A percentile compares a stretch with the other conserved stretches of the same genome.
Evolutionary conservation across 2,113 vertebrate genomes (phyloP).

Genomic region (Thamnophis sirtalis): DNA sequence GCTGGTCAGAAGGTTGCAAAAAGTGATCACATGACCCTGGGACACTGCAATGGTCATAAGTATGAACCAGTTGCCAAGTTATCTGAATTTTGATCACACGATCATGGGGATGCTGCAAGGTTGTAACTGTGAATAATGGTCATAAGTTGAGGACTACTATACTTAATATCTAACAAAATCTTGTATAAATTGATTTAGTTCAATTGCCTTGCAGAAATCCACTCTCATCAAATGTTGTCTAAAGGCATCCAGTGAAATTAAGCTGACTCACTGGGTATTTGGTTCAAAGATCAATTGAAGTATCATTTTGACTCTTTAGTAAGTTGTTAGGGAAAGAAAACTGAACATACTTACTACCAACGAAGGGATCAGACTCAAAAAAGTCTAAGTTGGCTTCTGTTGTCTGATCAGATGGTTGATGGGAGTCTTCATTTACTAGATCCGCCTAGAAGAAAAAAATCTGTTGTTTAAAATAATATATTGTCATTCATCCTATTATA

Average conservation of each 20-base stretch:
- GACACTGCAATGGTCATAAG: no score
- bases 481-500: background rate
- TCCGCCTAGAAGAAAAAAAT: constrained; percentile 70
- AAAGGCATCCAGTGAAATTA: background rate
- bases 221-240: background rate
- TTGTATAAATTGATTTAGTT: background rate
- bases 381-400: constrained; percentile 82
- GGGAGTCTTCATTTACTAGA: constrained; percentile 78
- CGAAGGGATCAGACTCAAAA: constrained; percentile 93
- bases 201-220: background rate
- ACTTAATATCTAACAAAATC: background rate
- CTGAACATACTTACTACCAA: constrained; percentile 82
- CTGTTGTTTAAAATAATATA: background rate
- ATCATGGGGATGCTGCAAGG: no score
- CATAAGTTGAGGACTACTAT: background rate
- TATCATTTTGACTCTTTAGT: background rate
- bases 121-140: no score
- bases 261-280: background rate
- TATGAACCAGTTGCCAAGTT: no score
- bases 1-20: no score
- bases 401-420: constrained; percentile 69
- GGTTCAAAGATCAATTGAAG: background rate
- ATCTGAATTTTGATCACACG: no score
- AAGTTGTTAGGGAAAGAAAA: constrained; percentile 24
- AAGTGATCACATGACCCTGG: no score